Evolutionary conservation across 2,888 invertebrate species (phyloP).

Genomic region (Helobdella robusta): DNA sequence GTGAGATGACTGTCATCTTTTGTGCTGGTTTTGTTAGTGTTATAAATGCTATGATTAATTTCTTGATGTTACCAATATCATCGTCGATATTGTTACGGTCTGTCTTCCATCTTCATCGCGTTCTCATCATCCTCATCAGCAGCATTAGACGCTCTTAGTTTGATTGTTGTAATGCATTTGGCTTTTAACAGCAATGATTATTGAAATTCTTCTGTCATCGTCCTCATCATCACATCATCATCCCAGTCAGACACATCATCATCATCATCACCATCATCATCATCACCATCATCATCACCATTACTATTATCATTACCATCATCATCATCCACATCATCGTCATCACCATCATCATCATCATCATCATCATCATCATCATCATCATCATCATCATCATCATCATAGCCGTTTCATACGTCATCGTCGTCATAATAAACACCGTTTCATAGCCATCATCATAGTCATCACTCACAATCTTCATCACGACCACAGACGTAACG

Average conservation of each 20-base stretch:
- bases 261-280: constrained; percentile 1
- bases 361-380: constrained; percentile 14
- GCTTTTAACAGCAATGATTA: no score
- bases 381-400: constrained; percentile 5
- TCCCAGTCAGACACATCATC: no score
- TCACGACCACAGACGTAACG: constrained; percentile 15
- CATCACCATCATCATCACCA: constrained; percentile 3
- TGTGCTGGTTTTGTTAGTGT: neutral
- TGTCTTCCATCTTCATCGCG: neutral
- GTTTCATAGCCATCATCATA: neutral
- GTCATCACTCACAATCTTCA: neutral
- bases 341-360: constrained; percentile 19
- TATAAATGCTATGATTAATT: neutral
- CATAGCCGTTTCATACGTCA: neutral
- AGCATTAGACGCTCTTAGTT: no score
- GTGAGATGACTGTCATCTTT: neutral
- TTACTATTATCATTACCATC: neutral
- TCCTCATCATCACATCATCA: no score
- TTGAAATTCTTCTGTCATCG: no score
- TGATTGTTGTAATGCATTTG: no score
- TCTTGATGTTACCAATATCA: neutral
- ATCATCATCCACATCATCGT: neutral
- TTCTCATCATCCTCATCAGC: constrained; percentile 14
- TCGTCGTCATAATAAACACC: neutral
- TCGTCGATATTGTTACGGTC: no score